These are phyloP conservation scores for Andrena marginata DNA, from an alignment of 2,888 invertebrate species.

Conservation along the genomic window DNA sequence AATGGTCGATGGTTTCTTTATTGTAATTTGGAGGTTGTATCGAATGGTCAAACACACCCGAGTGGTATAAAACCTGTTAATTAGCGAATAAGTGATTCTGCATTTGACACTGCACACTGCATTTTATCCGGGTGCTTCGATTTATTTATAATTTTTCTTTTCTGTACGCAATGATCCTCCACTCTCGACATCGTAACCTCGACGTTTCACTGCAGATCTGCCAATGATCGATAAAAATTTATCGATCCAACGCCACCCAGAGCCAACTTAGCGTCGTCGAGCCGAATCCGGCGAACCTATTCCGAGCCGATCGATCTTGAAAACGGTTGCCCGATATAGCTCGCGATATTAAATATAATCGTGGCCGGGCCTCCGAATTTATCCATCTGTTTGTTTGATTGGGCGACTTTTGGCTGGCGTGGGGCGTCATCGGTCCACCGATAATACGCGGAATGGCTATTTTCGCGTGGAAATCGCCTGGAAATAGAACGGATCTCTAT, in stretches of 20 bases:
- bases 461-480: conserved; percentile 32
- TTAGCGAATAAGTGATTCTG: too few species aligned
- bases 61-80: too few species aligned
- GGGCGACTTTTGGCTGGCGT: conserved; percentile 36
- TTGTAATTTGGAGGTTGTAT: too few species aligned
- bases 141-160: too few species aligned
- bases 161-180: too few species aligned
- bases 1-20: too few species aligned
- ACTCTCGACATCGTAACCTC: too few species aligned
- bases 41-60: too few species aligned
- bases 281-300: conserved; percentile 21
- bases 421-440: conserved; percentile 55
- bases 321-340: conserved; percentile 54
- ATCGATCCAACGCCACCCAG: neutral
- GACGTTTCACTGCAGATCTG: too few species aligned
- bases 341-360: conserved; percentile 61
- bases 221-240: neutral
- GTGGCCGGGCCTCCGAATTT: conserved; percentile 54
- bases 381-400: conserved; percentile 67
- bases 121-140: too few species aligned
- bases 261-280: neutral
- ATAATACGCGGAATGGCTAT: conserved; percentile 62
- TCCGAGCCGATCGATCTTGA: conserved; percentile 43
- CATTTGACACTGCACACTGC: too few species aligned
- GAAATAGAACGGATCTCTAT: conserved; percentile 55